Conservation (phyloP, 2,888 invertebrate genomes). For the Trypoxylon attenuatum region DNA sequence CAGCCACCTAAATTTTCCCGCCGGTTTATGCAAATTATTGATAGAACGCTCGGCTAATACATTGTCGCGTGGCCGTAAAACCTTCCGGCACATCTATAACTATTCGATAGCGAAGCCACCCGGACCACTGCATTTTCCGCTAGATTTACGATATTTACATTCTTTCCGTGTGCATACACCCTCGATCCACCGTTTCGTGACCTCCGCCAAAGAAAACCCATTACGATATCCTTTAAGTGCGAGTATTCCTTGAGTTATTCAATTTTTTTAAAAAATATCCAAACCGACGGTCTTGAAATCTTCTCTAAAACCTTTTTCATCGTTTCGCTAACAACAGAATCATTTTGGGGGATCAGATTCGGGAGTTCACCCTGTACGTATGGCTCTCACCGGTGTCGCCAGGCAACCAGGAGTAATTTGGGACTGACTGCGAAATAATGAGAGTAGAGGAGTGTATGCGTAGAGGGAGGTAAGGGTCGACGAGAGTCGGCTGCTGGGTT, state of each 20-base stretch:
- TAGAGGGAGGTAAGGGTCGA: background rate
- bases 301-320: too few species aligned
- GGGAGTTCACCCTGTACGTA: too few species aligned
- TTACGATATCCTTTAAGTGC: too few species aligned
- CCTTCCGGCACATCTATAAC: conserved; percentile 26
- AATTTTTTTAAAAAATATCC: too few species aligned
- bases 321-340: too few species aligned
- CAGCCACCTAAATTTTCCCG: conserved; percentile 47
- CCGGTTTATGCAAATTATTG: conserved; percentile 58
- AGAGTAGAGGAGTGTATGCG: background rate
- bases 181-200: too few species aligned
- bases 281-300: too few species aligned
- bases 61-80: conserved; percentile 40
- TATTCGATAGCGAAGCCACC: conserved; percentile 17
- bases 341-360: too few species aligned
- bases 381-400: too few species aligned
- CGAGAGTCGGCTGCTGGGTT: background rate
- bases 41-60: conserved; percentile 47
- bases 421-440: background rate
- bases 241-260: too few species aligned
- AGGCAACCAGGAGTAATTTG: background rate
- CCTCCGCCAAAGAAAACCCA: too few species aligned
- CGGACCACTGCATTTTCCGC: conserved; percentile 25
- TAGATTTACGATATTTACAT: conserved; percentile 35
- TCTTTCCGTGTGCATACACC: conserved; percentile 8